Evolutionary conservation across 1,140 invertebrate genomes (phyloP), one percentile per base, ranked within the genome.

Genomic region (Limonius californicus): DNA sequence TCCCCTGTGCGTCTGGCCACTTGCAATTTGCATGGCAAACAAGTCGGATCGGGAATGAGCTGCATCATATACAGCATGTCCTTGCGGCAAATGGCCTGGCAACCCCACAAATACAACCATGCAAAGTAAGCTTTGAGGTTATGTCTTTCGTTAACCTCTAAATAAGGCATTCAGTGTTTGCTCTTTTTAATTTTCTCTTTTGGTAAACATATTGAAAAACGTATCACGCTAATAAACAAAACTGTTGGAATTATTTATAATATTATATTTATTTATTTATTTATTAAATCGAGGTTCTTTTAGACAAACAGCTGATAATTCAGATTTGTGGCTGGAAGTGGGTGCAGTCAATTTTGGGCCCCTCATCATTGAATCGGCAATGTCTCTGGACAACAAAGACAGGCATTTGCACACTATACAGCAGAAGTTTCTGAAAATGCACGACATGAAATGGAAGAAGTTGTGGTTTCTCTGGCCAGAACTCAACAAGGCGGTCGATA

Each of bases 401-500:
- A 86, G 88, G 68, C 87, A 89, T 76, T 72, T 89, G 50, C 87
- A 91, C 76, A 70, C 87, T 12, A 83, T 90, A n/a, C 90, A 92
- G 73, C 88, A 91, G 62, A 86, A 83, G 62, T 97, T 94, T 79
- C 77, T 99, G 12, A 89, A 88, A 72, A 82, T 87, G 9, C 95
- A 99, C 72, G 97, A 99, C 78, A 86, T 88, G 30, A 85, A 87
- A 63, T 89, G 87, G 0, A 95, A 93, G 76, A 83, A 94, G 62
- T 79, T 99, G 7, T 97, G 94, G 92, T 98, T 99, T 74, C 77
- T 99, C 0, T 99, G 96, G 95, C 85, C 88, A 0, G 80, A 68
- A 62, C 78, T 70, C 57, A 80, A 82, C 6, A 80, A 83, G 64
- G 78, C 81, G 27, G 70, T 80, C 6, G 83, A 84, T n/a, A 90